These are phyloP conservation scores for Synodontis membranacea DNA, from an alignment of 2,113 vertebrate species.

Conservation along the genomic window DNA sequence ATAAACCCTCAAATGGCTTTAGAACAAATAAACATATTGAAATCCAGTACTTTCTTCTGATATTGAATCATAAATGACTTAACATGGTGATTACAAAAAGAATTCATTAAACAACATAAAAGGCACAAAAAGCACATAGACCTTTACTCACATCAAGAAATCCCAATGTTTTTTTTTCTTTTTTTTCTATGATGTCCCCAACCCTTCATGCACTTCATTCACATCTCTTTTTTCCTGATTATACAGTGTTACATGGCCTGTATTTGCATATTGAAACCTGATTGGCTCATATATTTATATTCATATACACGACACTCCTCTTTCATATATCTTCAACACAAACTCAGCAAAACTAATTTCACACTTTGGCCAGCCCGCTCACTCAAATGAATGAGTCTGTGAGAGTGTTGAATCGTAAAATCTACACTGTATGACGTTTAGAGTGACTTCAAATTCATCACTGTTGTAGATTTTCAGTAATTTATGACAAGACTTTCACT, in stretches of 20 bases:
- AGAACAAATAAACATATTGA: conserved; percentile 15
- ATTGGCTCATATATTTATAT: neutral
- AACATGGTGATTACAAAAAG: neutral
- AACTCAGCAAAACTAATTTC: neutral
- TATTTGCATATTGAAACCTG: conserved; percentile 23
- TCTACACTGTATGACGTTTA: neutral
- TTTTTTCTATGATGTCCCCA: neutral
- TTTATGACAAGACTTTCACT: neutral
- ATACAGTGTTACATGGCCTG: conserved; percentile 8
- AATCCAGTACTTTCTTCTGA: neutral
- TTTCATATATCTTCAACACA: neutral
- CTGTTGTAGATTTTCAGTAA: neutral
- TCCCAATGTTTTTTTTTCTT: too few relatives aligned
- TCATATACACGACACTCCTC: neutral
- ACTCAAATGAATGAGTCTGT: neutral
- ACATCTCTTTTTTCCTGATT: neutral
- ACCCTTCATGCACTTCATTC: neutral
- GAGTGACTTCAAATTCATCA: neutral
- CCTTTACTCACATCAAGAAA: neutral
- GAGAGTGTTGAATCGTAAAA: neutral
- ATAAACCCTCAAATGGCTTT: neutral
- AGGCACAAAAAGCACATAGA: conserved; percentile 7
- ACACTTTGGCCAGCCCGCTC: neutral
- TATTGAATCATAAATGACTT: neutral
- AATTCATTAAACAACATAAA: conserved; percentile 17